phyloP scores from a whole-genome alignment of 2,888 invertebrate species.

The Spisula solida region DNA sequence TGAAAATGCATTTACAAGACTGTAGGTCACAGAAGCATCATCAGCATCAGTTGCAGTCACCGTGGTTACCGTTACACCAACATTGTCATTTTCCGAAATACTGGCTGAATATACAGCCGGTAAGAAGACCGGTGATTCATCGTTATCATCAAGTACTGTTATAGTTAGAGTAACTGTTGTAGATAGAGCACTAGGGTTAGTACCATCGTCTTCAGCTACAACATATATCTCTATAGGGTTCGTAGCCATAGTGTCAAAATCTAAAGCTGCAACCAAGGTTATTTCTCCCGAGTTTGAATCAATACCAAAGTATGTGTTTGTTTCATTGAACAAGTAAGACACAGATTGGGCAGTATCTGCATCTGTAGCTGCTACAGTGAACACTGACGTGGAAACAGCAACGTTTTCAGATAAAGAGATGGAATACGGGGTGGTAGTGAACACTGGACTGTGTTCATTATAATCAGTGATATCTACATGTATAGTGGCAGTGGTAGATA shows the following conservation, averaged over 20 bases:
- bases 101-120: slow-evolving; percentile 71
- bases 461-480: slow-evolving; percentile 67
- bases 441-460: slow-evolving; percentile 76
- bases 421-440: slow-evolving; percentile 59
- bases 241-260: slow-evolving; percentile 75
- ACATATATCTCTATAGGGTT: slow-evolving; percentile 69
- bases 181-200: slow-evolving; percentile 43
- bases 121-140: slow-evolving; percentile 75
- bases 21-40: slow-evolving; percentile 71
- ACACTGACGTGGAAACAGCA: slow-evolving; percentile 68
- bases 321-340: slow-evolving; percentile 48
- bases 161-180: slow-evolving; percentile 68
- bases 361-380: slow-evolving; percentile 72
- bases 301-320: slow-evolving; percentile 70
- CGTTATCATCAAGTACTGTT: slow-evolving; percentile 75
- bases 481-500: slow-evolving; percentile 61
- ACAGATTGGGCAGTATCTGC: slow-evolving; percentile 71
- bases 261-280: slow-evolving; percentile 60
- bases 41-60: slow-evolving; percentile 77
- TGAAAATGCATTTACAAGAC: slow-evolving; percentile 53
- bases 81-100: slow-evolving; percentile 75
- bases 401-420: slow-evolving; percentile 70
- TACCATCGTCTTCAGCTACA: slow-evolving; percentile 67
- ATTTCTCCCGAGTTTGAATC: slow-evolving; percentile 71
- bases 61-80: slow-evolving; percentile 68